Evolutionary conservation across 1,140 invertebrate species (phyloP), one percentile per base, ranked within the genome.

Genomic region (Gryllus bimaculatus): DNA sequence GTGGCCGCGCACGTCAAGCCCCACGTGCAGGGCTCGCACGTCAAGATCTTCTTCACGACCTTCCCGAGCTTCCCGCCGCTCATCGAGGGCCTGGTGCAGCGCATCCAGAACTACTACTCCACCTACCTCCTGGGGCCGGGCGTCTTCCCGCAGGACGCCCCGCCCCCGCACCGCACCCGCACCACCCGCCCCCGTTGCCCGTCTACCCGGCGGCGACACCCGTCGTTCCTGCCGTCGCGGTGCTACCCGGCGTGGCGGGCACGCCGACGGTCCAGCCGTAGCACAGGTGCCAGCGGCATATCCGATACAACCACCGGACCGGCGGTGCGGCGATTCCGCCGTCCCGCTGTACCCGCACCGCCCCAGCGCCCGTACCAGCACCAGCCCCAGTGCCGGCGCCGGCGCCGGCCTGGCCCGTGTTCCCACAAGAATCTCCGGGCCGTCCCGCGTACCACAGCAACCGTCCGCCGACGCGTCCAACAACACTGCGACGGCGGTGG

Each of bases 21-120:
- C 20, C 74, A 75, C 74, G 47, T 20, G 20, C 76, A 18, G 8
- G 47, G 18, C 8, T 66, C 26, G 21, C 78, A 48, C 8, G 8
- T 78, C 21, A 73, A 78, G 47, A 54, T 78, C 13, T 47, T 79
- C 10, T 66, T 76, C 26, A 54, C 78, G 20, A n/a, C n/a, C n/a
- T n/a, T 39, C 26, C 1, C 26, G 26, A 47, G 74, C 13, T 90
- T 91, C 84, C 90, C 90, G 6, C 90, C 90, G 1, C 81, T 91
- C 47, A 80, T 91, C 73, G 90, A 91, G 82, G 89, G 88, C 79
- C 83, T 91, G 26, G 87, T 91, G 12, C 90, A 91, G 80, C 86
- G 88, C 77, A 87, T 91, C 15, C 90, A 91, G 74, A 83, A 82
- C 47, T 82, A 82, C 74, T 84, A 82, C 76, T 84, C 84, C 0